Percentiles rank a stretch among this genome's conserved stretches.
These are phyloP conservation scores for Petrocephalus schoutedeni DNA, from an alignment of 2,797 vertebrate species.

Conservation along the genomic window DNA sequence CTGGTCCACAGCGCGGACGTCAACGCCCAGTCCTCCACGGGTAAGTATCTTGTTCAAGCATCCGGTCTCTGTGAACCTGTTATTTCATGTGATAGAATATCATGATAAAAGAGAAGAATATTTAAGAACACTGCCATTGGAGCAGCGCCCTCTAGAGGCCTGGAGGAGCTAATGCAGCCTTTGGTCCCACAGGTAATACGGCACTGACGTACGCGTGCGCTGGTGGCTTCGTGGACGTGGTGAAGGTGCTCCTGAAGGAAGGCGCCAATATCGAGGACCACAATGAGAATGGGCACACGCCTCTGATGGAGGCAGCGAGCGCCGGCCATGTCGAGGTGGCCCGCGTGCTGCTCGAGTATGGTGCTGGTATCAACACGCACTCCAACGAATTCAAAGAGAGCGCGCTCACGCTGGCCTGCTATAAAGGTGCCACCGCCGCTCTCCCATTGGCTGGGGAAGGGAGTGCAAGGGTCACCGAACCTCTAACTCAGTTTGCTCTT, in stretches of 20 bases:
- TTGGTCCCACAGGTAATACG: constrained; percentile 77
- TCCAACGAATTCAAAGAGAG: constrained; percentile 99
- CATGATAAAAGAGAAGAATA: neutral
- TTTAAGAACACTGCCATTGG: neutral
- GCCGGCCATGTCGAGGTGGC: constrained; percentile 96
- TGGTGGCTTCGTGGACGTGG: constrained; percentile 94
- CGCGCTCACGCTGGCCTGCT: constrained; percentile 95
- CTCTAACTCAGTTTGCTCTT: neutral
- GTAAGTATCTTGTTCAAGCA: constrained; percentile 49
- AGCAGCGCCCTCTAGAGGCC: neutral
- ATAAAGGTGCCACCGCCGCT: constrained; percentile 78
- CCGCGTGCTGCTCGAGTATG: constrained; percentile 91
- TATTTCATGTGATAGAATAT: neutral
- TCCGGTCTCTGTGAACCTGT: neutral
- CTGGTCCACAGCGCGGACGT: constrained; percentile 94
- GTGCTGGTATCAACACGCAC: constrained; percentile 98
- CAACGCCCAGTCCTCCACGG: constrained; percentile 94
- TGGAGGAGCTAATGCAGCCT: neutral
- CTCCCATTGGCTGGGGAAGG: neutral
- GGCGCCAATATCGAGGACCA: constrained; percentile 99
- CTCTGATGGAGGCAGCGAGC: constrained; percentile 97
- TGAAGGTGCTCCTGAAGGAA: constrained; percentile 95
- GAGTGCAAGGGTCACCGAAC: neutral
- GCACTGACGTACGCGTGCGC: constrained; percentile 96
- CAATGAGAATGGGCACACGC: constrained; percentile 98